A percentile compares a stretch with the other conserved stretches of the same genome.
Evolutionary conservation across 2,797 vertebrate species (phyloP).

Genomic region (Sandelia bainsii): DNA sequence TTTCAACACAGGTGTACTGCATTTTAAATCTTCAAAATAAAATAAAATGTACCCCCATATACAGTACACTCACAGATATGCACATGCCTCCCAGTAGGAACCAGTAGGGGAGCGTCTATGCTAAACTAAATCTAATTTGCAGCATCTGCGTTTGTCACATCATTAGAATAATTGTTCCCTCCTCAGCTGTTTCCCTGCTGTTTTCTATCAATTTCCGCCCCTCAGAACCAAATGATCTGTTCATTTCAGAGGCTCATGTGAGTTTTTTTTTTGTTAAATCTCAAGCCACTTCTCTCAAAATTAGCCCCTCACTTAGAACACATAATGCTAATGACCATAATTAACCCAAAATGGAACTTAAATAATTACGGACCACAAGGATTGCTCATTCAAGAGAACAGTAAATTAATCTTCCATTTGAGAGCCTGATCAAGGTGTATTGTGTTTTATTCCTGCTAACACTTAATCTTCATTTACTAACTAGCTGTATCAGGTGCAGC

Average conservation of each 20-base stretch:
- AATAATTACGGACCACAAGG: constrained; percentile 92
- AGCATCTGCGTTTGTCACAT: constrained; percentile 95
- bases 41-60: neutral
- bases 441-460: constrained; percentile 78
- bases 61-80: constrained; percentile 4
- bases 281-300: constrained; percentile 85
- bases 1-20: neutral
- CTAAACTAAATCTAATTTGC: constrained; percentile 94
- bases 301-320: constrained; percentile 92
- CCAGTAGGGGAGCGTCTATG: constrained; percentile 87
- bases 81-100: constrained; percentile 75
- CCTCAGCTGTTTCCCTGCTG: constrained; percentile 97
- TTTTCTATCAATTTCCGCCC: constrained; percentile 91
- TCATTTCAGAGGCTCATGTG: constrained; percentile 90
- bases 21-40: neutral
- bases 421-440: constrained; percentile 85
- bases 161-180: constrained; percentile 99
- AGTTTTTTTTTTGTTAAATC: constrained; percentile 78
- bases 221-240: constrained; percentile 94
- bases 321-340: constrained; percentile 98
- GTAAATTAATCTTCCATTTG: constrained; percentile 78
- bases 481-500: constrained; percentile 64
- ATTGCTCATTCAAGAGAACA: constrained; percentile 80
- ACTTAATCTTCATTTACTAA: constrained; percentile 73
- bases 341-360: constrained; percentile 97